These are phyloP conservation scores for Eilema griseolum DNA, from an alignment of 2,888 invertebrate genomes.

Conservation along the genomic window DNA sequence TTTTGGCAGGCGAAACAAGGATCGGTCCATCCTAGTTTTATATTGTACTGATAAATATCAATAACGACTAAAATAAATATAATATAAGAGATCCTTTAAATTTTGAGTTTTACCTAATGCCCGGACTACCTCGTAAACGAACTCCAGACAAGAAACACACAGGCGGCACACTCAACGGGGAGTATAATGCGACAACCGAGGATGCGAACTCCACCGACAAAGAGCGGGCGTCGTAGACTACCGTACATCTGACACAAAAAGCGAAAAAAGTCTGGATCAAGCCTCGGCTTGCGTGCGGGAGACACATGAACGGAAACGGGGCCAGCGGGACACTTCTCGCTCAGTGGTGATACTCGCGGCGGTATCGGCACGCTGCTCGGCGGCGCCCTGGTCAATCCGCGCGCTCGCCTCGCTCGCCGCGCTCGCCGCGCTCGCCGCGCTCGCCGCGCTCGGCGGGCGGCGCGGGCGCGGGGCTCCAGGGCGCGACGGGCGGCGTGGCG, in stretches of 20 bases:
- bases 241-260: conserved; percentile 19
- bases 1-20: conserved; percentile 44
- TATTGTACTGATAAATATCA: conserved; percentile 50
- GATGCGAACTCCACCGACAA: conserved; percentile 9
- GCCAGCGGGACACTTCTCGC: conserved; percentile 3
- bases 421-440: background rate
- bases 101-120: conserved; percentile 62
- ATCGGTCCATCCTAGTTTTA: conserved; percentile 35
- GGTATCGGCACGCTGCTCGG: conserved; percentile 42
- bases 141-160: background rate
- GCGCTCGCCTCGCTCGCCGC: conserved; percentile 38
- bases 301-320: conserved; percentile 12
- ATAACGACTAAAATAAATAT: conserved; percentile 52
- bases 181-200: conserved; percentile 12
- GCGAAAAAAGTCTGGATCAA: conserved; percentile 15
- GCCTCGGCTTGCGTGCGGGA: conserved; percentile 13
- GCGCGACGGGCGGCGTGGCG: conserved; percentile 73
- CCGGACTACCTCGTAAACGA: conserved; percentile 42
- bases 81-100: conserved; percentile 68
- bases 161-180: conserved; percentile 22
- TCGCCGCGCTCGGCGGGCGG: conserved; percentile 24
- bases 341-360: conserved; percentile 62
- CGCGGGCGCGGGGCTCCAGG: conserved; percentile 67
- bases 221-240: conserved; percentile 7
- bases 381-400: conserved; percentile 49